phyloP scores from a whole-genome alignment of 2,888 invertebrate genomes.

The Cabera pusaria region DNA sequence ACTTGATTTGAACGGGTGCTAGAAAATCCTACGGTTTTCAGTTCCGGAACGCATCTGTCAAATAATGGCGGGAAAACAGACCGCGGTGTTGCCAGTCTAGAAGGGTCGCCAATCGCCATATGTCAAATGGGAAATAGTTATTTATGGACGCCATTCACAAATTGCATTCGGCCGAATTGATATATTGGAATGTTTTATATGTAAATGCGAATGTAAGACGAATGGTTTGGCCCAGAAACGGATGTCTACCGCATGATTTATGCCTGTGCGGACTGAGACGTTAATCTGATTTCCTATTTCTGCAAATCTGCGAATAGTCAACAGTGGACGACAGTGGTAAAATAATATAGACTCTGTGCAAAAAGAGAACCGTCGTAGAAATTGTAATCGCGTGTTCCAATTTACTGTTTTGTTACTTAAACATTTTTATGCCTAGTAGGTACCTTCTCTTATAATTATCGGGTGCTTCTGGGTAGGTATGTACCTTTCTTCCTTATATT shows the following conservation, averaged over 20 bases:
- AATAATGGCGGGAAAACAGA: conserved; percentile 73
- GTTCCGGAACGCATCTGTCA: conserved; percentile 75
- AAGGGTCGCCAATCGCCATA: conserved; percentile 75
- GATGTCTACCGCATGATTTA: conserved; percentile 66
- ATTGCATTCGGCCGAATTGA: conserved; percentile 81
- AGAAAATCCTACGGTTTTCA: conserved; percentile 68
- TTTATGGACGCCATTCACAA: conserved; percentile 80
- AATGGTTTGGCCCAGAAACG: conserved; percentile 73
- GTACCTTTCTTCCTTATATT: no score
- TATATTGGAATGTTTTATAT: conserved; percentile 82
- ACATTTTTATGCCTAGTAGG: no score
- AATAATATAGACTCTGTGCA: no score
- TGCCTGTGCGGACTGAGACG: conserved; percentile 4
- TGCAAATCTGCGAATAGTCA: conserved; percentile 5
- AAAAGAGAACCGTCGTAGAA: no score
- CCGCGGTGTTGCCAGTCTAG: conserved; percentile 57
- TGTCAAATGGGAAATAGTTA: conserved; percentile 81
- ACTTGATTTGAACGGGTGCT: conserved; percentile 70
- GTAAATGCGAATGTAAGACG: conserved; percentile 74
- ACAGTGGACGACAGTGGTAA: no score
- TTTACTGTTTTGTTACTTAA: no score
- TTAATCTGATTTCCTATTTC: conserved; percentile 4
- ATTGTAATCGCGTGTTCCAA: no score
- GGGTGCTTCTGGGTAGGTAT: no score
- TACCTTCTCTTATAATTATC: no score